These are phyloP conservation scores for Ceratosolen fusciceps DNA, from an alignment of 1,140 invertebrate genomes.

Conservation along the genomic window DNA sequence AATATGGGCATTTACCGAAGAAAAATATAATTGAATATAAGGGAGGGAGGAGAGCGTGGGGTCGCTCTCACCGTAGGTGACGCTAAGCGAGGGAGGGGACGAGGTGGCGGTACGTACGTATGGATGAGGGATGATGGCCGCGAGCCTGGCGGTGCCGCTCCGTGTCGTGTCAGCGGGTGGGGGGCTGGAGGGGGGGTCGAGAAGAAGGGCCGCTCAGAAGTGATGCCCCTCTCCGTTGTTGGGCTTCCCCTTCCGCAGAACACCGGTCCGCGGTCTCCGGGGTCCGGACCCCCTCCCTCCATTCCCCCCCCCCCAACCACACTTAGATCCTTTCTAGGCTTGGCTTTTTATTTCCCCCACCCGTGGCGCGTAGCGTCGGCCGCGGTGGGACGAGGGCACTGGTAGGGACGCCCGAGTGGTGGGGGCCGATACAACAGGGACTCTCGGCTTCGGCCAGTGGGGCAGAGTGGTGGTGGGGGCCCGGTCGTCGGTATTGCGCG, in stretches of 20 bases:
- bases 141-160: no score
- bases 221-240: slow-evolving; percentile 37
- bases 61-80: no score
- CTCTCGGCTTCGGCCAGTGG: no score
- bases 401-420: no score
- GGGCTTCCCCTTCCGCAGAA: slow-evolving; percentile 45
- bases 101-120: no score
- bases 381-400: neutral
- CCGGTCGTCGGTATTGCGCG: no score
- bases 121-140: no score
- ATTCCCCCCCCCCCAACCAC: slow-evolving; percentile 63
- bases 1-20: slow-evolving; percentile 72
- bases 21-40: slow-evolving; percentile 71
- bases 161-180: no score
- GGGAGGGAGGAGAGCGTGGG: neutral
- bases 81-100: no score
- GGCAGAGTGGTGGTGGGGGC: no score
- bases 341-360: slow-evolving; percentile 66
- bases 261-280: slow-evolving; percentile 29
- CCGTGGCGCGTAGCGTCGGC: slow-evolving; percentile 20
- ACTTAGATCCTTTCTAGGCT: slow-evolving; percentile 69
- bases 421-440: no score
- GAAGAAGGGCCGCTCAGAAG: slow-evolving; percentile 49
- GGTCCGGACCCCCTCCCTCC: slow-evolving; percentile 46
- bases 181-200: slow-evolving; percentile 47